Percentiles rank a stretch among this genome's conserved stretches.
phyloP scores from a whole-genome alignment of 2,113 vertebrate species.

The Sinocyclocheilus maitianheensis region DNA sequence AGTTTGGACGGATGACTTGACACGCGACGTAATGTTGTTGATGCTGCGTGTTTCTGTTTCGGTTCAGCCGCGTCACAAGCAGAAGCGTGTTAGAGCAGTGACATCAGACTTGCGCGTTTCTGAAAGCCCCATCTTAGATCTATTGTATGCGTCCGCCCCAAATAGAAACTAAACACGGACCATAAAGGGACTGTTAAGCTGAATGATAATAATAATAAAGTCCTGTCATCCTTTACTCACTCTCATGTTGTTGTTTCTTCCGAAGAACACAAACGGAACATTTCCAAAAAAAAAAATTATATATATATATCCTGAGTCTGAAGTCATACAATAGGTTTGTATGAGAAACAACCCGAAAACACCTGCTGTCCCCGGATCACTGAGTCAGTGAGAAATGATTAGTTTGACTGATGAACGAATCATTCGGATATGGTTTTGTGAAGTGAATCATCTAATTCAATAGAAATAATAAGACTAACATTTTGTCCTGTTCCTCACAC shows the following conservation, averaged over 20 bases:
- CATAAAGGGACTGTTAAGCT: not conserved
- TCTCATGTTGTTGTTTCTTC: not conserved
- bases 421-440: not conserved
- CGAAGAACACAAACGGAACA: no score
- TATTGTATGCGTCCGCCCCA: not conserved
- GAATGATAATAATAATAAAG: not conserved
- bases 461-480: no score
- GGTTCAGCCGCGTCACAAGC: not conserved
- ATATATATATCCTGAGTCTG: no score
- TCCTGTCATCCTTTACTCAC: not conserved
- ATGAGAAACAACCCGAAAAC: not conserved
- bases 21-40: not conserved
- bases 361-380: not conserved
- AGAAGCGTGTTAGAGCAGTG: not conserved
- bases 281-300: no score
- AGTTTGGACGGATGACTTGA: not conserved
- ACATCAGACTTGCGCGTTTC: not conserved
- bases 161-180: not conserved
- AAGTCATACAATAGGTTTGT: not conserved
- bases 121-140: constrained; percentile 4
- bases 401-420: not conserved
- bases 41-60: not conserved
- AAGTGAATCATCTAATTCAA: not conserved
- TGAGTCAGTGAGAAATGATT: not conserved
- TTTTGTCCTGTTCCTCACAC: no score